A percentile compares a stretch with the other conserved stretches of the same genome.
Evolutionary conservation across 2,888 invertebrate species (phyloP).

Genomic region (Tetranychus piercei): DNA sequence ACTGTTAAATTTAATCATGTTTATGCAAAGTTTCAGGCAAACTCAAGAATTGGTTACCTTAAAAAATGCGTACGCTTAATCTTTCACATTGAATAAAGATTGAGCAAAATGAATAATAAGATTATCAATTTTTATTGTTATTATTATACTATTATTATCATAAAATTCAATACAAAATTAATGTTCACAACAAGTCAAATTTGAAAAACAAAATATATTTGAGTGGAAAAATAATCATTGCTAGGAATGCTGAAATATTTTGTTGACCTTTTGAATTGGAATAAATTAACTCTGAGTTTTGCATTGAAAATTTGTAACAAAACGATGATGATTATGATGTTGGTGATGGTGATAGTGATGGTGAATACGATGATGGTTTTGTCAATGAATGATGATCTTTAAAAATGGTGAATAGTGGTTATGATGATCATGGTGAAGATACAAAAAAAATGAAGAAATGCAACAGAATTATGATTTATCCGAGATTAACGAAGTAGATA

Average conservation of each 20-base stretch:
- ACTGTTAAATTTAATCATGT: too few relatives aligned
- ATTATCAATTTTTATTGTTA: too few relatives aligned
- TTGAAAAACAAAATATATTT: background rate
- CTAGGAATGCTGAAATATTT: background rate
- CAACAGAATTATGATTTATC: background rate
- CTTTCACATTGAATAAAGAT: too few relatives aligned
- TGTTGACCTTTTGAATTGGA: background rate
- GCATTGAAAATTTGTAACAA: too few relatives aligned
- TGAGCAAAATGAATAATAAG: too few relatives aligned
- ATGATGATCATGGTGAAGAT: background rate
- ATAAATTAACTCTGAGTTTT: background rate
- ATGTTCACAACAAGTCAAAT: background rate
- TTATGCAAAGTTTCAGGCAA: too few relatives aligned
- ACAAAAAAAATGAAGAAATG: background rate
- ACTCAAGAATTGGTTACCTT: too few relatives aligned
- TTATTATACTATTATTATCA: too few relatives aligned
- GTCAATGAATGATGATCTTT: background rate
- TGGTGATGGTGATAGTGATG: background rate
- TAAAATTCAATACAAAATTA: background rate
- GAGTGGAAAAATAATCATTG: background rate
- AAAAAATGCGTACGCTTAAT: too few relatives aligned
- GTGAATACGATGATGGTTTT: background rate
- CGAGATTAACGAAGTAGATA: background rate
- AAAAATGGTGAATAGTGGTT: too few relatives aligned
- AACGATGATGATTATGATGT: background rate